These are phyloP conservation scores for Naso thynnoides DNA, from an alignment of 2,797 vertebrate species.

Conservation along the genomic window DNA sequence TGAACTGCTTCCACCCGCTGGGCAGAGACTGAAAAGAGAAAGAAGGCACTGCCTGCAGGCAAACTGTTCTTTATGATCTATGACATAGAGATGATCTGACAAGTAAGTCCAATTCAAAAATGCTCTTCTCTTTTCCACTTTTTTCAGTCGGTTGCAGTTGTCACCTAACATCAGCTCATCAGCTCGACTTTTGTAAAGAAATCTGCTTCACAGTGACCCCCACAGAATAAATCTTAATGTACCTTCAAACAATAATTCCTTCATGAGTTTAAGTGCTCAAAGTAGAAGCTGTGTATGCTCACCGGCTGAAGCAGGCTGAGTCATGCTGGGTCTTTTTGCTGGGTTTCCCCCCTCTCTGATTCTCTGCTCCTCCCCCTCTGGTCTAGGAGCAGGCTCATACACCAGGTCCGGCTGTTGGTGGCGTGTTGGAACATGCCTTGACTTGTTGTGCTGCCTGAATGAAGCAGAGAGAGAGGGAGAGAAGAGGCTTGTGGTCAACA, in stretches of 20 bases:
- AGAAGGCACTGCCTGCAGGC: constrained; percentile 11
- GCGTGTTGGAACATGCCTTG: constrained; percentile 86
- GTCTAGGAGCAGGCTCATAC: constrained; percentile 71
- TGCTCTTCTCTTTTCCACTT: constrained; percentile 7
- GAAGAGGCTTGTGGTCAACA: constrained; percentile 75
- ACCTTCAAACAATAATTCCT: constrained; percentile 21
- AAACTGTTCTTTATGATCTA: constrained; percentile 26
- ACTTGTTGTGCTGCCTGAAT: constrained; percentile 84
- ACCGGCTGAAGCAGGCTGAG: constrained; percentile 72
- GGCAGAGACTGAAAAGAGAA: constrained; percentile 24
- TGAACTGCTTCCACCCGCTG: constrained; percentile 11
- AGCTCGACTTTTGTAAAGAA: constrained; percentile 10
- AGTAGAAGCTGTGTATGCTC: constrained; percentile 57
- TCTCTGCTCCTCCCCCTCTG: constrained; percentile 79
- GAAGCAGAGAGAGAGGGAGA: constrained; percentile 20
- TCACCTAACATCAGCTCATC: constrained; percentile 6
- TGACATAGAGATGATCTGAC: constrained; percentile 21
- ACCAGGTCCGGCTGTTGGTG: constrained; percentile 76
- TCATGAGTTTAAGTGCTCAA: constrained; percentile 34
- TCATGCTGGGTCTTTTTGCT: constrained; percentile 75
- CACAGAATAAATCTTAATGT: constrained; percentile 11
- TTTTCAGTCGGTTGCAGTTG: background rate
- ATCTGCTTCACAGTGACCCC: background rate
- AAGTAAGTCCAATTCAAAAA: constrained; percentile 27
- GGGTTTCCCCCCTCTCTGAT: constrained; percentile 78